A percentile compares a stretch with the other conserved stretches of the same genome.
Conservation (phyloP, 1,140 invertebrate species). For the Phthorimaea operculella region DNA sequence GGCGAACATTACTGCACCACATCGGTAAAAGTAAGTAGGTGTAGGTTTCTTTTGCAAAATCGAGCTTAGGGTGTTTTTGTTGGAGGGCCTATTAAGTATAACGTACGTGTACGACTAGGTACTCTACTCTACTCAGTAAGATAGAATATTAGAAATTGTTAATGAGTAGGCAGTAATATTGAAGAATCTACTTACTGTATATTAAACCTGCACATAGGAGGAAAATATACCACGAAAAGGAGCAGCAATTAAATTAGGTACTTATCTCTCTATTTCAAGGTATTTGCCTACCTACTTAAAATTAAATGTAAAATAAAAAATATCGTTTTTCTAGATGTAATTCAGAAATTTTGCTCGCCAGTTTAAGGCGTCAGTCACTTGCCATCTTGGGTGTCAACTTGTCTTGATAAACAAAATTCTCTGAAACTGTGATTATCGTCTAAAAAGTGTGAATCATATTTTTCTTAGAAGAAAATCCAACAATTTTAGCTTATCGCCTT, state of each 20-base stretch:
- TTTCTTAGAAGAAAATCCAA: not conserved
- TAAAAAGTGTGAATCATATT: not conserved
- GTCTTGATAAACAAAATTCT: not conserved
- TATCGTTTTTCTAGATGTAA: conserved; percentile 20
- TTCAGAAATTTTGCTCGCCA: not conserved
- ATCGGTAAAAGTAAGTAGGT: conserved; percentile 43
- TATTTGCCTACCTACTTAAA: too few species aligned
- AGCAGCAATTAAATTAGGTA: too few species aligned
- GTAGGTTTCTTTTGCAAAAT: conserved; percentile 46
- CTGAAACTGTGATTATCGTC: not conserved
- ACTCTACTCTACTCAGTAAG: too few species aligned
- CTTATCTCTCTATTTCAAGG: too few species aligned
- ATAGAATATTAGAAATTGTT: conserved; percentile 27
- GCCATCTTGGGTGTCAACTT: not conserved
- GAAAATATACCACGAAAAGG: too few species aligned
- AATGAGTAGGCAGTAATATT: too few species aligned
- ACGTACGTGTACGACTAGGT: too few species aligned
- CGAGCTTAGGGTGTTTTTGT: conserved; percentile 41
- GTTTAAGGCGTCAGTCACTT: not conserved
- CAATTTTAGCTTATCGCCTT: not conserved
- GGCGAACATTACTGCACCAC: conserved; percentile 55
- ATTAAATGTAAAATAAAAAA: too few species aligned
- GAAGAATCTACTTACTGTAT: too few species aligned
- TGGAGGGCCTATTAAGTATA: conserved; percentile 14
- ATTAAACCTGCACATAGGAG: too few species aligned